These are phyloP conservation scores for Darevskia nairensis DNA, from an alignment of 2,797 vertebrate species.

Conservation along the genomic window DNA sequence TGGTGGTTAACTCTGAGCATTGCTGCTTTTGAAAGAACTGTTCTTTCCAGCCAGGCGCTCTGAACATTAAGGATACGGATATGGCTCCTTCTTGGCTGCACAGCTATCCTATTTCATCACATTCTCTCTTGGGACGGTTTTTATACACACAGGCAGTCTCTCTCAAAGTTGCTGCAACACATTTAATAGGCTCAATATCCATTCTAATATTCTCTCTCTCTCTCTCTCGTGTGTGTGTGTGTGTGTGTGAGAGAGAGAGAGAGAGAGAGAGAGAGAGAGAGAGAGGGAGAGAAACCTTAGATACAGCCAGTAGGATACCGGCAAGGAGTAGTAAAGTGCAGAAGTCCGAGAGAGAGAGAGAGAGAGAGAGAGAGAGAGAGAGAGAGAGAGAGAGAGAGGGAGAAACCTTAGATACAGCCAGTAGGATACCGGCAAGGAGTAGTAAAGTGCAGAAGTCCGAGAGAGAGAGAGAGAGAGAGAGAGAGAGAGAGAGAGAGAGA, in stretches of 20 bases:
- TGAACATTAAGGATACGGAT: not conserved
- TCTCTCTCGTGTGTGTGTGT: too few species aligned
- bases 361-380: too few species aligned
- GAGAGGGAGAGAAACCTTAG: not conserved
- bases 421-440: too few species aligned
- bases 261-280: too few species aligned
- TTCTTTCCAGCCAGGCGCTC: not conserved
- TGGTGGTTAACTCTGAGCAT: not conserved
- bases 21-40: not conserved
- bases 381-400: too few species aligned
- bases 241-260: too few species aligned
- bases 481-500: too few species aligned
- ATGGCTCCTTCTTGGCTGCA: not conserved
- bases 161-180: not conserved
- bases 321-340: not conserved
- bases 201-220: not conserved
- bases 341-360: too few species aligned
- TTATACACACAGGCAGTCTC: not conserved
- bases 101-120: conserved; percentile 1
- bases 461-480: too few species aligned
- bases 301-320: not conserved
- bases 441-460: too few species aligned
- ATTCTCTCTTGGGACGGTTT: not conserved
- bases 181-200: not conserved
- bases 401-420: too few species aligned